Conservation (phyloP, 2,888 invertebrate species). For the Campoplex nolae region DNA sequence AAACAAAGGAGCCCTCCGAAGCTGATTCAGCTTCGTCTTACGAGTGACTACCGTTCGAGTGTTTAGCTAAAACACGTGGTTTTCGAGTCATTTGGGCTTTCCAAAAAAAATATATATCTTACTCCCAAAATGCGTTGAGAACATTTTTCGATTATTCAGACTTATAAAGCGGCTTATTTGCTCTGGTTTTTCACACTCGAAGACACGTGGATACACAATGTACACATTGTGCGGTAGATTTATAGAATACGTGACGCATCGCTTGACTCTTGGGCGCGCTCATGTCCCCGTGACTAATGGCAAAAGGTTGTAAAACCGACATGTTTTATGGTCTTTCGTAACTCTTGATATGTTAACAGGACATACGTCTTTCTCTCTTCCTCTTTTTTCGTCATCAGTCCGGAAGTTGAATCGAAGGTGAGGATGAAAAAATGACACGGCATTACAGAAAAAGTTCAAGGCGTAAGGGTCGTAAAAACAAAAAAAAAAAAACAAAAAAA, state of each 20-base stretch:
- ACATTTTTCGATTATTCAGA: constrained; percentile 27
- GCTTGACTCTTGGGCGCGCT: background rate
- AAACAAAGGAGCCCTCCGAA: background rate
- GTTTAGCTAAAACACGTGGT: background rate
- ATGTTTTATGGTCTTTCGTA: constrained; percentile 32
- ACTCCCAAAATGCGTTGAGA: background rate
- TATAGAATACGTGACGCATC: constrained; percentile 47
- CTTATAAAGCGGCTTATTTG: constrained; percentile 20
- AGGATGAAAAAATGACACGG: background rate
- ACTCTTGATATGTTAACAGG: constrained; percentile 13
- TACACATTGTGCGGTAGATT: constrained; percentile 41
- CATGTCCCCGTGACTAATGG: constrained; percentile 23
- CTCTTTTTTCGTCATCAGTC: constrained; percentile 17
- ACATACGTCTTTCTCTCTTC: background rate
- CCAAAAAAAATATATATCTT: constrained; percentile 1
- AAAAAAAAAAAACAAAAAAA: no score
- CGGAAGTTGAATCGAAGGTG: background rate
- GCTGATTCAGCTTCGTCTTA: background rate
- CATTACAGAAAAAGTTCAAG: background rate
- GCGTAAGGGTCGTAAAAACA: no score
- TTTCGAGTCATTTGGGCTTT: constrained; percentile 23
- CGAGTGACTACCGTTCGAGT: background rate
- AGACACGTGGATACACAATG: constrained; percentile 16
- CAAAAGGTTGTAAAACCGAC: constrained; percentile 32
- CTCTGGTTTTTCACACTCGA: constrained; percentile 21